Evolutionary conservation across 35 echinoderm and acorn worm genomes (phyloP).

Genomic region (Heliocidaris tuberculata): DNA sequence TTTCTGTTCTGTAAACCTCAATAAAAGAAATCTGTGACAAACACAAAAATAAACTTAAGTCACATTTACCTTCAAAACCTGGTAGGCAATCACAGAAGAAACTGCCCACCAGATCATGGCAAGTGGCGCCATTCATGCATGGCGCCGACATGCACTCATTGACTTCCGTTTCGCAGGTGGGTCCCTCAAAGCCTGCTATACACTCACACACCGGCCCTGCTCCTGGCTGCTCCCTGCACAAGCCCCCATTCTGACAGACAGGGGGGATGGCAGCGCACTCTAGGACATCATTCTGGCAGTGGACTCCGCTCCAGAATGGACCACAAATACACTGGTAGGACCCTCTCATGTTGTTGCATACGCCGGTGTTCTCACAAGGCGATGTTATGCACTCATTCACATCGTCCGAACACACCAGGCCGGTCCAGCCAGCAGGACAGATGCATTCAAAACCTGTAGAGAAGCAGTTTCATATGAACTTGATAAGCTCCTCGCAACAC

Average conservation of each 20-base stretch:
- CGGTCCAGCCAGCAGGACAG: conserved; percentile 69
- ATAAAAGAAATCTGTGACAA: neutral
- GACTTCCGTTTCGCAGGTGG: conserved; percentile 65
- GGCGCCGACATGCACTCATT: conserved; percentile 78
- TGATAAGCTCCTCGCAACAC: neutral
- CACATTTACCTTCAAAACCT: conserved; percentile 69
- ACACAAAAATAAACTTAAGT: neutral
- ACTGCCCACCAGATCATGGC: conserved; percentile 71
- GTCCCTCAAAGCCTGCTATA: conserved; percentile 65
- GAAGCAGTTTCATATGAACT: neutral
- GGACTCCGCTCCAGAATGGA: conserved; percentile 63
- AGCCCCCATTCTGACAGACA: conserved; percentile 80
- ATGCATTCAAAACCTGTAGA: conserved; percentile 71
- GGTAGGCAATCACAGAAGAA: conserved; percentile 74
- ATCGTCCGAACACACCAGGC: conserved; percentile 73
- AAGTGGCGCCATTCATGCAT: conserved; percentile 86
- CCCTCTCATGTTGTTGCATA: conserved; percentile 73
- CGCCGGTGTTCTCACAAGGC: conserved; percentile 68
- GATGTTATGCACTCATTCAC: conserved; percentile 77
- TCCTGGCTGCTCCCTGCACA: conserved; percentile 82
- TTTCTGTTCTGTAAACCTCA: neutral
- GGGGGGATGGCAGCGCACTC: conserved; percentile 83
- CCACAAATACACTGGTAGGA: conserved; percentile 79
- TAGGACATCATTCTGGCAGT: conserved; percentile 74
- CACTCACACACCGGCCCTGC: conserved; percentile 69